Evolutionary conservation across 2,113 vertebrate species (phyloP).

Genomic region (Strix uralensis): DNA sequence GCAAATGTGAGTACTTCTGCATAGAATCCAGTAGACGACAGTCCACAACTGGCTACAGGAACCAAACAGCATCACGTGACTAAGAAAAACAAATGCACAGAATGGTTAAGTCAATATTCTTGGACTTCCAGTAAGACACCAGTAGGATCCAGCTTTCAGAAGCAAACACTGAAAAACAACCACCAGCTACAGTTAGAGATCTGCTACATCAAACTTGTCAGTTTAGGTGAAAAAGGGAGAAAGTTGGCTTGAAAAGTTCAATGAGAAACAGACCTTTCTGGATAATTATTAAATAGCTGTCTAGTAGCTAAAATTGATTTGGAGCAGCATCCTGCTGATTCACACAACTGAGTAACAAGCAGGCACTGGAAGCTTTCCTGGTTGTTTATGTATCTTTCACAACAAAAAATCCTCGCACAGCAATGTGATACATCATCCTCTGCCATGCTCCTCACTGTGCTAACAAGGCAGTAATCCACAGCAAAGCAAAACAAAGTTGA

Average conservation of each 20-base stretch:
- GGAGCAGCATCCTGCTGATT: not conserved
- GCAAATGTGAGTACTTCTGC: not conserved
- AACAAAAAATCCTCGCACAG: not conserved
- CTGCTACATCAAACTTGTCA: not conserved
- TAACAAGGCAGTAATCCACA: not conserved
- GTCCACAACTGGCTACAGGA: not conserved
- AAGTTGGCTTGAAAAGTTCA: not conserved
- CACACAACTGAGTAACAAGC: not conserved
- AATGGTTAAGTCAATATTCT: not conserved
- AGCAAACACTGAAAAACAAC: not conserved
- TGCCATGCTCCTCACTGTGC: not conserved
- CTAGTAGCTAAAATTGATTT: not conserved
- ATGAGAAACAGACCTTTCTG: not conserved
- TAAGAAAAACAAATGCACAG: not conserved
- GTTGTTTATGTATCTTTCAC: not conserved
- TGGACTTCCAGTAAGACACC: not conserved
- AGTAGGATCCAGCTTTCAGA: not conserved
- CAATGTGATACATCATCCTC: rapidly evolving
- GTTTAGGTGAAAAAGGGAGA: not conserved
- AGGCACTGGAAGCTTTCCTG: not conserved
- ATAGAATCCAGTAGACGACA: not conserved
- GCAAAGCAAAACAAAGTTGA: not conserved
- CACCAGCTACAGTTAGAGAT: not conserved
- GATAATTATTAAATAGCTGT: not conserved
- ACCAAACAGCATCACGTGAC: not conserved